These are phyloP conservation scores for Myopa testacea DNA, from an alignment of 2,888 invertebrate species.

Conservation along the genomic window DNA sequence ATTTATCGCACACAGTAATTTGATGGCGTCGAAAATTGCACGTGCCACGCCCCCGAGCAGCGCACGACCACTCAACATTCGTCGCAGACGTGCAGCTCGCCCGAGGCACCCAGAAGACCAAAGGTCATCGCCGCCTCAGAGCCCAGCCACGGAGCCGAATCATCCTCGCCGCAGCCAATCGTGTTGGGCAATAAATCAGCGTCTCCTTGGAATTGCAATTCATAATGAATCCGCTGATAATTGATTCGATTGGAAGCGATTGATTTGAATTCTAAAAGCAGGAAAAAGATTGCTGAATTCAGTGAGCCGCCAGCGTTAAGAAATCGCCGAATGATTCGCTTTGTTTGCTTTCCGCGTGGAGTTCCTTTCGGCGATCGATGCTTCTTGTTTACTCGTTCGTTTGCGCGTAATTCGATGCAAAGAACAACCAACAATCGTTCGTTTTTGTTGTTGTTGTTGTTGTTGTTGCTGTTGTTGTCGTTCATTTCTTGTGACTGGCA, in stretches of 20 bases:
- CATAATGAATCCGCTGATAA: not conserved
- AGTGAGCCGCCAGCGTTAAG: not conserved
- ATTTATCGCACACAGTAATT: not conserved
- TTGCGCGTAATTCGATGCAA: too few relatives aligned
- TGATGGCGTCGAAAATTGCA: not conserved
- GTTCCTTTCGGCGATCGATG: too few relatives aligned
- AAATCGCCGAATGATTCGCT: not conserved
- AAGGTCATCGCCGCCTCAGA: slow-evolving; percentile 3
- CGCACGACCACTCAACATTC: not conserved
- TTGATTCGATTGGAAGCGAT: slow-evolving; percentile 15
- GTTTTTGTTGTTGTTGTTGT: not conserved
- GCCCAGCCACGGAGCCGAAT: not conserved
- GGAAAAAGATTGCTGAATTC: not conserved
- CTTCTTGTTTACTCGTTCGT: too few relatives aligned
- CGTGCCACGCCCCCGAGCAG: slow-evolving; percentile 15
- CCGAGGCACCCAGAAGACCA: not conserved
- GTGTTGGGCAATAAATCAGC: slow-evolving; percentile 6
- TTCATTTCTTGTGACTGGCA: not conserved
- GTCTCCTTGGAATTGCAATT: slow-evolving; percentile 1
- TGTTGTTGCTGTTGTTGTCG: not conserved
- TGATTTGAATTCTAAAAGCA: not conserved
- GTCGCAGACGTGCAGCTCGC: not conserved
- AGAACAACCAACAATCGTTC: too few relatives aligned
- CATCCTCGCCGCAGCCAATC: not conserved
- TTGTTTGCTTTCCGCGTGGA: too few relatives aligned